Evolutionary conservation across 2,797 vertebrate genomes (phyloP).

Genomic region (Lacerta bilineata): DNA sequence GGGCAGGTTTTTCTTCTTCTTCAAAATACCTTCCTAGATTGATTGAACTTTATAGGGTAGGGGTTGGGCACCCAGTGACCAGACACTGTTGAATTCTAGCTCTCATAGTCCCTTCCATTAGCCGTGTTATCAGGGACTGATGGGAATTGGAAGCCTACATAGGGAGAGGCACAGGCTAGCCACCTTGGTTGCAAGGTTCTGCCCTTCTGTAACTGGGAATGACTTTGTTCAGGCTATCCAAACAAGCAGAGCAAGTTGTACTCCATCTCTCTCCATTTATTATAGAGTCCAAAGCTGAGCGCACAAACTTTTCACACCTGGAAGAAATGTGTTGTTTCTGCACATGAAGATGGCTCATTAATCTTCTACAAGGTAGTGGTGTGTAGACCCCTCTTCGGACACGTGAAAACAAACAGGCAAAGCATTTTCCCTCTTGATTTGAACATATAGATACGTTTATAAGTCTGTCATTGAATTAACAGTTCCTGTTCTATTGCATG

Average conservation of each 20-base stretch:
- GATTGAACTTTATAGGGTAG: not conserved
- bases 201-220: not conserved
- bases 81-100: too few relatives aligned
- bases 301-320: not conserved
- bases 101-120: too few relatives aligned
- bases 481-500: conserved; percentile 51
- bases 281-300: not conserved
- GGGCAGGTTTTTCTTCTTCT: conserved; percentile 8
- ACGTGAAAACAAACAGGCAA: not conserved
- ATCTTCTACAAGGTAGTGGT: not conserved
- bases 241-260: not conserved
- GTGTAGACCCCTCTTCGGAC: not conserved
- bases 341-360: not conserved
- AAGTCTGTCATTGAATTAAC: conserved; percentile 48
- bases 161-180: too few relatives aligned
- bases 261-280: not conserved
- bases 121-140: too few relatives aligned
- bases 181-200: not conserved
- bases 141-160: too few relatives aligned
- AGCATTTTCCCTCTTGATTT: not conserved
- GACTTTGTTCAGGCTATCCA: not conserved
- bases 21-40: not conserved
- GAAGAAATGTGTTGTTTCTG: not conserved
- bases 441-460: conserved; percentile 19
- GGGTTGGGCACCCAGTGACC: too few relatives aligned